These are phyloP conservation scores for Thamnophis sirtalis DNA, from an alignment of 2,113 vertebrate species.

Conservation along the genomic window DNA sequence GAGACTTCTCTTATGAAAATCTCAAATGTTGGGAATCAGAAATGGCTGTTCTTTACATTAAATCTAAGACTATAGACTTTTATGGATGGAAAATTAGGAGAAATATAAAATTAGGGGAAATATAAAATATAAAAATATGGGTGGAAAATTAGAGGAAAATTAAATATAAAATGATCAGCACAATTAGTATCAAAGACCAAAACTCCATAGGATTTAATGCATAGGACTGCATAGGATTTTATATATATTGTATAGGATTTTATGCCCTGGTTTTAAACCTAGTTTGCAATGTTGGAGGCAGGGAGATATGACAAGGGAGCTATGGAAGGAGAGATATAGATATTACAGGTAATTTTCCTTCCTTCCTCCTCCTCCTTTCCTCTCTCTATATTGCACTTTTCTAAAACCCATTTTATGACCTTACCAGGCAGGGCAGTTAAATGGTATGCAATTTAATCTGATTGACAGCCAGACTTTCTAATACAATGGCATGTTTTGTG, in stretches of 20 bases:
- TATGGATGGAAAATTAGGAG: background rate
- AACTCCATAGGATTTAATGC: no score
- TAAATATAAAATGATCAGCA: background rate
- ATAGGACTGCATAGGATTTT: no score
- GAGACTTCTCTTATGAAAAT: background rate
- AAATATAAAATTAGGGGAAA: background rate
- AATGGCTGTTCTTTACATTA: background rate
- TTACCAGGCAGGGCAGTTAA: background rate
- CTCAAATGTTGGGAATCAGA: background rate
- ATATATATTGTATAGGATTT: no score
- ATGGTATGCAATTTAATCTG: background rate
- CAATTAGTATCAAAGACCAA: background rate
- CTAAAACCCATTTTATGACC: background rate
- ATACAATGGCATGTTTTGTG: background rate
- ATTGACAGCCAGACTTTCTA: background rate
- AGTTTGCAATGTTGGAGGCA: background rate
- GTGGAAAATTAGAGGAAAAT: background rate
- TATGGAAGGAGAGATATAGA: background rate
- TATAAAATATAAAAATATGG: background rate
- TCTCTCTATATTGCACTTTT: background rate
- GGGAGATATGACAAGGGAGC: background rate
- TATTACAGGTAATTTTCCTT: background rate
- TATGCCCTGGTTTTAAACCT: background rate
- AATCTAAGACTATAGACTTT: background rate
- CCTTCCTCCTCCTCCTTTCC: no score